Evolutionary conservation across 2,797 vertebrate species (phyloP), one percentile per base, ranked within the genome.

Genomic region (Amphiprion clarkii): DNA sequence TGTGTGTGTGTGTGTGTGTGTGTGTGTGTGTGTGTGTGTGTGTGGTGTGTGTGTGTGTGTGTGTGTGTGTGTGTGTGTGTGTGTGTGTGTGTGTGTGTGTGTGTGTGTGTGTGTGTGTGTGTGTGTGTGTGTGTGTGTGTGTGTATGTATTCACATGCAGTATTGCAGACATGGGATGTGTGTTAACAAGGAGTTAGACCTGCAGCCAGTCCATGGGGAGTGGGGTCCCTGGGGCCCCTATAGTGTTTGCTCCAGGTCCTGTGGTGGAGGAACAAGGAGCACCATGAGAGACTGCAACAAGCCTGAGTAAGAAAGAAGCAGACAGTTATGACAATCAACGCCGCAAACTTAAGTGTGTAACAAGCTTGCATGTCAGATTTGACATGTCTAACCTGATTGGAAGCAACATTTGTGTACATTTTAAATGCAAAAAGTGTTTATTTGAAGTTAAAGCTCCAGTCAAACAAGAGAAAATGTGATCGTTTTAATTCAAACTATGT

Each of bases 161-260:
- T 96, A 99, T 87, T 99, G 98, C 85, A 96, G 88, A 76, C 97
- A 95, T 12, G 98, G 98, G 53, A 95, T 97, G 76, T 99, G 98
- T 84, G 95, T 99, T 76, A 98, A 95, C 91, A 98, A 95, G 87
- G 96, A 97, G 87, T 90, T 96, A 91, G 96, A 99, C 88, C 82
- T 87, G 19, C 95, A 93, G 83, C 94, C 96, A 8, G 95, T 99
- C 51, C 95, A 99, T 56, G 98, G 98, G 72, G 96, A 97, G 66
- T 99, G 98, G 98, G 97, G 98, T 71, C 91, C 95, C 0, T 99
- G 98, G 98, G 97, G 96, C 17, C 96, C 97, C 33, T 99, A 97
- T 70, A 97, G 93, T 62, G 93, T 91, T 4, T 99, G 98, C 83
- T 98, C 98, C 77, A 96, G 98, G 86, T 97, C 96, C 40, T 99